Percentiles rank a stretch among this genome's conserved stretches.
phyloP scores from a whole-genome alignment of 2,888 invertebrate species.

The Nephrotoma flavescens region DNA sequence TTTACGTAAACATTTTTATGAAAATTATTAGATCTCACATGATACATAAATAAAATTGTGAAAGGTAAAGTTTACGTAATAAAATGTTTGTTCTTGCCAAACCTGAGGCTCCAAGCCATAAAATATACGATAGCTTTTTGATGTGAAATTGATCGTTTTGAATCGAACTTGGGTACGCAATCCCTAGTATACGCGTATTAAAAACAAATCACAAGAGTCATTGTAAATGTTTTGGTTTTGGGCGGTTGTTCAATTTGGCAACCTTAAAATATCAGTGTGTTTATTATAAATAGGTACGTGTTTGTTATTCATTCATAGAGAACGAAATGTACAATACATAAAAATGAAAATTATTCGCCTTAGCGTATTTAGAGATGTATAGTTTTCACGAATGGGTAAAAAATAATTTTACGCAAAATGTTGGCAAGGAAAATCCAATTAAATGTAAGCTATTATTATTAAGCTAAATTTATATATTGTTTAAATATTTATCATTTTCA shows the following conservation, averaged over 20 bases:
- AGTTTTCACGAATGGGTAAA: neutral
- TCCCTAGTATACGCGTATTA: too few relatives aligned
- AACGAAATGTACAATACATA: neutral
- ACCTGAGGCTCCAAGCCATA: too few relatives aligned
- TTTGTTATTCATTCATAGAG: neutral
- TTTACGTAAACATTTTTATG: neutral
- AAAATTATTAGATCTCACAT: neutral
- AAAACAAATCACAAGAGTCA: neutral
- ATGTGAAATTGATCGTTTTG: too few relatives aligned
- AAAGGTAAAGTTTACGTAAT: neutral
- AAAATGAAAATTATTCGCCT: neutral
- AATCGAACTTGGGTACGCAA: too few relatives aligned
- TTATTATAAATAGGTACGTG: neutral
- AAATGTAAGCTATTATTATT: neutral
- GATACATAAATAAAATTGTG: neutral
- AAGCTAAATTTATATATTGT: neutral
- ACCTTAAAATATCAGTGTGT: neutral
- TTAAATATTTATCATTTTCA: neutral
- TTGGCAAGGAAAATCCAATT: neutral
- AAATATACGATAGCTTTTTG: too few relatives aligned
- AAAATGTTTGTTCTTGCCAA: too few relatives aligned
- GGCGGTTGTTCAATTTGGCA: neutral
- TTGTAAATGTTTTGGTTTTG: neutral
- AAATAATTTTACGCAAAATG: neutral
- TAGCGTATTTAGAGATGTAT: neutral